Evolutionary conservation across 2,113 vertebrate species (phyloP), one percentile per base, ranked within the genome.

Genomic region (Lipotes vexillifer): DNA sequence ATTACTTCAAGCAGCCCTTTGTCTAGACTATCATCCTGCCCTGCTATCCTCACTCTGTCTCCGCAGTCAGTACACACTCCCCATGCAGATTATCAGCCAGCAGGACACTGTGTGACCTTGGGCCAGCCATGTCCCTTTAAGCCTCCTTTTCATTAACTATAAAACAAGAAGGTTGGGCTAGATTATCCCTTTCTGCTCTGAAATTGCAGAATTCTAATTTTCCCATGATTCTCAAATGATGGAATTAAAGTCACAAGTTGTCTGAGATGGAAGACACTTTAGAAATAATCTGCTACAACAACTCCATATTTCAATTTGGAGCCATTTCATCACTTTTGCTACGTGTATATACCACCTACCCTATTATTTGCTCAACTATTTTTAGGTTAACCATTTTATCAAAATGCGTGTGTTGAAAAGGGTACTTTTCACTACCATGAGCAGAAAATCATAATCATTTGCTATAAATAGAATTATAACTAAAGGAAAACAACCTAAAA

Each of bases 1-100:
- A 52, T 55, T 33, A 52, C 38, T 49, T 57, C 33, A 49, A 52
- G 52, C 14, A 12, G 29, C 12, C 71, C 29, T 3, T 3, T 25
- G 8, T 21, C 23, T 5, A 81, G 18, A 55, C 4, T n/a, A 8
- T 13, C 12, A 1, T 1, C 27, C 41, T 18, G 10, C 33, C 10
- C 6, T 1, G 17, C 36, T 72, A 9, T 6, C 15, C 27, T 15
- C 4, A 18, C 23, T 71, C 21, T 4, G 6, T 17, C 5, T 0
- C 2, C 1, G 3, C 27, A 9, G 15, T 17, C 36, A 29, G 4
- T 49, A 11, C 17, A n/a, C 15, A 13, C 20, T 8, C 10, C 8
- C 6, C 44, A 71, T 14, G 29, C 25, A 10, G 25, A n/a, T 44
- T 18, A 36, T 25, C 33, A 78, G 41, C 65, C 41, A 49, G 20